phyloP scores from a whole-genome alignment of 2,797 vertebrate genomes.

The Rhynchotus rufescens region DNA sequence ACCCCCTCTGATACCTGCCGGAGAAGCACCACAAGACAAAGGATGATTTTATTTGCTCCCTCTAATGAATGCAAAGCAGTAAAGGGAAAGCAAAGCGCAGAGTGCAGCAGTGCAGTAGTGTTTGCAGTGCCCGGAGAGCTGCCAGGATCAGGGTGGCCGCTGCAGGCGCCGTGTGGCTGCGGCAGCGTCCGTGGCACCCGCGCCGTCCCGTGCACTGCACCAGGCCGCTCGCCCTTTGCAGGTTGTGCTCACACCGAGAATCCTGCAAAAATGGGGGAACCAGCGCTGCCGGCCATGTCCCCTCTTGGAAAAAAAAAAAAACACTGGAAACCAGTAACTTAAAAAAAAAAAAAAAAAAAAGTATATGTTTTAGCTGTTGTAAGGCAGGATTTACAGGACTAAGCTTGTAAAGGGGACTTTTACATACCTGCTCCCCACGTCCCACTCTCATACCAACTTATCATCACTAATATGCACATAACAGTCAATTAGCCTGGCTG shows the following conservation, averaged over 20 bases:
- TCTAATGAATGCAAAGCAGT: background rate
- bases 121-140: background rate
- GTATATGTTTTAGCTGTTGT: background rate
- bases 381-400: background rate
- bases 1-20: background rate
- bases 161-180: background rate
- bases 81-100: background rate
- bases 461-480: constrained; percentile 78
- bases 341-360: background rate
- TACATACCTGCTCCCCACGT: background rate
- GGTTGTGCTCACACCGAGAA: background rate
- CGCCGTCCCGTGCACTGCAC: too few species aligned
- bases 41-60: background rate
- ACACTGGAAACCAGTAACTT: background rate
- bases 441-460: background rate
- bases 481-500: constrained; percentile 91
- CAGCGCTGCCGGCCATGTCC: background rate
- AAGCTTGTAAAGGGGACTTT: background rate
- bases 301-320: background rate
- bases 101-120: too few species aligned
- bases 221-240: too few species aligned
- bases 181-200: background rate
- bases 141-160: too few species aligned
- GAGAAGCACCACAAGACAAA: background rate
- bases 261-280: background rate